Evolutionary conservation across 2,113 vertebrate genomes (phyloP), one percentile per base, ranked within the genome.

Genomic region (Mionectes macconnelli): DNA sequence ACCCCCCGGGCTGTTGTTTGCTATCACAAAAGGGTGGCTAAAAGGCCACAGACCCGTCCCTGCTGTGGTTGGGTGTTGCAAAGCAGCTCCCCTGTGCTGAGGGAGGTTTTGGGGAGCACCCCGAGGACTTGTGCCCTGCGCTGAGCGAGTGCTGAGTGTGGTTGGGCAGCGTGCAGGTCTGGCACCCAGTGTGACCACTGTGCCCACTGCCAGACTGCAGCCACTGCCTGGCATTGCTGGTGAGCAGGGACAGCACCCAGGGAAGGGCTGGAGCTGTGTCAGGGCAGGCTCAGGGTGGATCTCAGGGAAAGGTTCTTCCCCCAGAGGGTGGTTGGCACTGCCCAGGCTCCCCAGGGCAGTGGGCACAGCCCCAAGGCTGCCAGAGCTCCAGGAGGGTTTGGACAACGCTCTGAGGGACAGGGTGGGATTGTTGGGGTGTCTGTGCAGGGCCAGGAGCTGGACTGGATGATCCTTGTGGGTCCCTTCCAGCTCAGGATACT

Each of bases 281-380:
- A 72, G 69, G 59, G 8, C 12, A 52, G 31, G 52, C 0, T 74
- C 18, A 60, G 60, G 39, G 2, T 74, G 68, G 20, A 64, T 10
- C 11, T 3, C 19, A 82, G 52, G 57, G 12, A 5, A 81, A 89
- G 60, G 33, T 2, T 67, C 52, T 89, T 57, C 77, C 78, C 69
- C 87, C 87, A 52, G 69, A 82, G 77, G 57, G 37, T 44, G 68
- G 37, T 81, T 69, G 45, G 86, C 69, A 60, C 68, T 89, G 77
- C 18, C 22, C 86, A 81, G 59, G 69, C 78, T 82, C 28, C 87
- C 87, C 87, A 75, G 87, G 78, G 60, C 66, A 60, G 66, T 89
- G 87, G 77, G 27, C 77, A 24, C 33, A 12, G 86, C 68, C 60
- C 68, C 45, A 40, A 82, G 87, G 77, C 87, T 89, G 77, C 68